Base-by-base conservation (phyloP, 2,797 vertebrate genomes). In the Peromyscus aztecus region DNA sequence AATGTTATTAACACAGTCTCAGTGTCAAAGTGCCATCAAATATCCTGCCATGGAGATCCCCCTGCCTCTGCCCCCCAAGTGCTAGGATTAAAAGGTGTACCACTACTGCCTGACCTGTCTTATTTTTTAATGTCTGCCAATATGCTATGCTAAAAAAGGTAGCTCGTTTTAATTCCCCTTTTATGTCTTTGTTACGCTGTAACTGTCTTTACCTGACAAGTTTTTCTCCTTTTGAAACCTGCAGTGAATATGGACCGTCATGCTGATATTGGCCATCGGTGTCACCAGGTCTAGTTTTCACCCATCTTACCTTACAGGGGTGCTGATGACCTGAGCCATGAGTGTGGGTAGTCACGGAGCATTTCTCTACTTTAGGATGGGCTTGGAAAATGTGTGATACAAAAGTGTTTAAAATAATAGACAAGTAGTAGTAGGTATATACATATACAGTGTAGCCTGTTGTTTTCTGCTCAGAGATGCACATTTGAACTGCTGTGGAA, bases 181-280 rank as follows among this genome's bases (percentile, higher is more conserved):
- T 77, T 46, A 23, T 65, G 19, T 96, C 71, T 78, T 75, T 34
- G 29, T 52, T 87, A 81, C 84, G 31, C 71, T 27, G 34, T 29
- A 27, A 37, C 1, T 77, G 63, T 69, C 65, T 90, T 89, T 55
- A 17, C 40, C 49, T 85, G 10, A 29, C 61, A 82, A 82, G n/a
- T n/a, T 92, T 92, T 89, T 63, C 34, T 27, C 29, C 29, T 75
- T 49, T 65, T 23, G 34, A 87, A 86, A 89, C 27, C 65, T 94
- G 34, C 59, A 55, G 27, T 81, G 43, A 83, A 55, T 78, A 71
- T 91, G 52, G 52, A 34, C 49, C 76, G 84, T 87, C 40, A 0
- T 7, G 29, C n/a, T 19, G 61, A 12, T 80, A 0, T 88, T 69
- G 91, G 12, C 61, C 27, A 55, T 81, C 81, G 59, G 24, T 29